Percentiles rank a stretch among this genome's conserved stretches.
phyloP scores from a whole-genome alignment of 2,888 invertebrate genomes.

The Ennomos erosarius region DNA sequence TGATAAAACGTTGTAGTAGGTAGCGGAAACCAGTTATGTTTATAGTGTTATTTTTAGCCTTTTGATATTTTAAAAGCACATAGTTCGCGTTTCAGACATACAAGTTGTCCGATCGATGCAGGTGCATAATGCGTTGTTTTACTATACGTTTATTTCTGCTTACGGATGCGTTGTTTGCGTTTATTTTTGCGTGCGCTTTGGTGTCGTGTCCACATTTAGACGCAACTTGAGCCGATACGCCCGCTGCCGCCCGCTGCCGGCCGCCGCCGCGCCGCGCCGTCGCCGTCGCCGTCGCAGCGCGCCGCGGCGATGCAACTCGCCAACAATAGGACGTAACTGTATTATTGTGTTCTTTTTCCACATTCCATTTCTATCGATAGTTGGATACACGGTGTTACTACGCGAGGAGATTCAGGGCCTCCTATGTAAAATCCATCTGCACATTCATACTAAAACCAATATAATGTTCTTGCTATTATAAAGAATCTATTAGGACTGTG shows the following conservation, averaged over 20 bases:
- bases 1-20: no score
- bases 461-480: no score
- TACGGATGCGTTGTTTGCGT: slow-evolving; percentile 67
- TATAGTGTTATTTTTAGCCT: background rate
- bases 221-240: slow-evolving; percentile 71
- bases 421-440: no score
- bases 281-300: slow-evolving; percentile 42
- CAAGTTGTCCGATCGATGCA: slow-evolving; percentile 28
- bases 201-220: slow-evolving; percentile 73
- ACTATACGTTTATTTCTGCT: slow-evolving; percentile 52
- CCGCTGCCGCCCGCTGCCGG: slow-evolving; percentile 42
- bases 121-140: slow-evolving; percentile 44
- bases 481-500: no score
- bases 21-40: no score
- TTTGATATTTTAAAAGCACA: slow-evolving; percentile 31
- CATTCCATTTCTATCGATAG: slow-evolving; percentile 44
- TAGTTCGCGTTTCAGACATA: slow-evolving; percentile 21
- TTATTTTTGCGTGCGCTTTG: slow-evolving; percentile 72
- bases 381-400: slow-evolving; percentile 35
- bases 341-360: slow-evolving; percentile 39
- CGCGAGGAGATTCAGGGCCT: slow-evolving; percentile 24
- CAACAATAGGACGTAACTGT: slow-evolving; percentile 61
- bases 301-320: slow-evolving; percentile 63
- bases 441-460: no score
- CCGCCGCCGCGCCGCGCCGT: slow-evolving; percentile 42